Evolutionary conservation across 1,140 invertebrate species (phyloP).

Genomic region (Neodiprion fabricii): DNA sequence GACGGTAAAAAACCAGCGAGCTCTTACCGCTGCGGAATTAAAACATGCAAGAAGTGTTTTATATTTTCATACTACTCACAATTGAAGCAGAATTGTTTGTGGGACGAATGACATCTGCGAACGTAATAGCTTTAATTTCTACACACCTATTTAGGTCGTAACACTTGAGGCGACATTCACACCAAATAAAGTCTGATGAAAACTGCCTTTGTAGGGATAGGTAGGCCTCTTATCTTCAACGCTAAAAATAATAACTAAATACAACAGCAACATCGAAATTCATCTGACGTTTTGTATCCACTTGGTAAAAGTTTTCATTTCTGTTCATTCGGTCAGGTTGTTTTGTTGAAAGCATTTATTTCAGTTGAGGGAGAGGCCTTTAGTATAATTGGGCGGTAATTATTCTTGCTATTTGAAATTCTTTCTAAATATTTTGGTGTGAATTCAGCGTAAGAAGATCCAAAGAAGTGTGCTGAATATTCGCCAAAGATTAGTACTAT

Average conservation of each 20-base stretch:
- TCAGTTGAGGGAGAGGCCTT: no score
- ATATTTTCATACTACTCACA: conserved; percentile 84
- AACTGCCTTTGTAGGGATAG: no score
- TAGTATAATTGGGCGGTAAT: no score
- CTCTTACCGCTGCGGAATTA: conserved; percentile 92
- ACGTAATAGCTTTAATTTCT: conserved; percentile 24
- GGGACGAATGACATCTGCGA: conserved; percentile 78
- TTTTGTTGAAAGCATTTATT: no score
- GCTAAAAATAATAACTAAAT: no score
- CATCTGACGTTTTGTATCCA: no score
- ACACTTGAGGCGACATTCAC: neutral
- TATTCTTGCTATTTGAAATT: neutral
- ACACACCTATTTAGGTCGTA: neutral
- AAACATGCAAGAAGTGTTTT: conserved; percentile 90
- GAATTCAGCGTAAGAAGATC: neutral
- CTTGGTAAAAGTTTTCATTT: no score
- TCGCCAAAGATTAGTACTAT: neutral
- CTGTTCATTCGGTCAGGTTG: no score
- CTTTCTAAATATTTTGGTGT: neutral
- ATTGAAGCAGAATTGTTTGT: conserved; percentile 84
- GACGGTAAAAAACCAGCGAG: conserved; percentile 64
- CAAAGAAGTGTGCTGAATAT: neutral
- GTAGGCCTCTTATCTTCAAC: no score
- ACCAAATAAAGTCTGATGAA: neutral
- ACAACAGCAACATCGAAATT: no score